Percentiles rank a stretch among this genome's conserved stretches.
phyloP scores from a whole-genome alignment of 2,888 invertebrate genomes.

The Mimachlamys varia region DNA sequence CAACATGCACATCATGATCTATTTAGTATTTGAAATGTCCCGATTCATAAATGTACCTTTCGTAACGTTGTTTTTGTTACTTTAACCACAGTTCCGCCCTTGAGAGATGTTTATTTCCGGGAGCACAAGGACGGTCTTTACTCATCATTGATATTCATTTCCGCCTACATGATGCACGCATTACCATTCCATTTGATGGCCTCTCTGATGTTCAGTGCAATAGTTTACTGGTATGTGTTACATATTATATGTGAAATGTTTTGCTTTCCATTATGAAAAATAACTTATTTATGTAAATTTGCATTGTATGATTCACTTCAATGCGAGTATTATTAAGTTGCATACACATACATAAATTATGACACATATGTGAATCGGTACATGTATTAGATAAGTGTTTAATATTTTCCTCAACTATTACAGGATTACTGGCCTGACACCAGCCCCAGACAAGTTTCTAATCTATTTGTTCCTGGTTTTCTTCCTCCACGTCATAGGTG shows the following conservation, averaged over 20 bases:
- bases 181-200: constrained; percentile 67
- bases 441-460: constrained; percentile 59
- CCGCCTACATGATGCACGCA: constrained; percentile 69
- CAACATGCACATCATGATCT: too few species aligned
- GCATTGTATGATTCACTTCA: too few species aligned
- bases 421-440: constrained; percentile 67
- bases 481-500: constrained; percentile 64
- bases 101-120: constrained; percentile 70
- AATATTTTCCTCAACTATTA: not conserved
- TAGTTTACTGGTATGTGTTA: constrained; percentile 68
- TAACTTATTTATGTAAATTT: too few species aligned
- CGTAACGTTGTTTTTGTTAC: too few species aligned
- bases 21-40: too few species aligned
- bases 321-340: too few species aligned
- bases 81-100: constrained; percentile 67
- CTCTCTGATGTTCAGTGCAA: constrained; percentile 61
- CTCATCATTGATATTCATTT: constrained; percentile 64
- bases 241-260: too few species aligned
- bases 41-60: too few species aligned
- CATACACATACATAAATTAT: too few species aligned
- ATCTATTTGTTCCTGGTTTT: constrained; percentile 62
- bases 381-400: too few species aligned
- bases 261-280: too few species aligned
- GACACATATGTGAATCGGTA: too few species aligned
- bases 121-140: constrained; percentile 73